Evolutionary conservation across 2,888 invertebrate species (phyloP), one percentile per base, ranked within the genome.

Genomic region (Pseudoips prasinana): DNA sequence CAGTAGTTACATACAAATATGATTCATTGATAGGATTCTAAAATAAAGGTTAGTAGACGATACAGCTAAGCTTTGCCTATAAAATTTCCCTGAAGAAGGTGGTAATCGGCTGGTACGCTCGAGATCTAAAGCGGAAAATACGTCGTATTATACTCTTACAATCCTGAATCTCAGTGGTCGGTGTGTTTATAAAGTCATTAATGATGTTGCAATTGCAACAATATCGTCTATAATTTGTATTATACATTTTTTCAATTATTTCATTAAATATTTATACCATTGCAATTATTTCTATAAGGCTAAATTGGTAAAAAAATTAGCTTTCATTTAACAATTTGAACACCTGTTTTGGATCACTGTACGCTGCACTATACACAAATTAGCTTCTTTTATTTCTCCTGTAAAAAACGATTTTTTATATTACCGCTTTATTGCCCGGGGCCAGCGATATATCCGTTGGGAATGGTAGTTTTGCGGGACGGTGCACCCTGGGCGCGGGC

Each of bases 181-280:
- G 22, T 20, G 17, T 32, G 32, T 32, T 32, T 25, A 32, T 32
- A 25, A 32, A 25, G 25, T 25, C 25, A 9, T 32, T 25, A 32
- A 32, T 11, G 22, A 25, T 17, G 25, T 29, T 35, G 9, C 25
- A 29, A 29, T 25, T 27, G 10, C 25, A 29, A 33, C 10, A 8
- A 2, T 10, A 18, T 23, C 14, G 20, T 23, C 23, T 18, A 23
- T 27, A 11, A 27, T 30, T 31, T 26, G 26, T 31, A 20, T 20
- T 20, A 20, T 20, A 20, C 7, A 5, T 20, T 20, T 20, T 20
- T 25, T 25, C 24, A 6, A 25, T 25, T 25, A 25, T 25, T 10
- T 25, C n/a, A 25, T 10, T 10, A 25, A 10, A 25, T 11, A 11
- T 25, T 25, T 25, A 25, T 10, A 25, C 11, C 3, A 25, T 11